Evolutionary conservation across 2,888 invertebrate genomes (phyloP).

Genomic region (Leucania comma): DNA sequence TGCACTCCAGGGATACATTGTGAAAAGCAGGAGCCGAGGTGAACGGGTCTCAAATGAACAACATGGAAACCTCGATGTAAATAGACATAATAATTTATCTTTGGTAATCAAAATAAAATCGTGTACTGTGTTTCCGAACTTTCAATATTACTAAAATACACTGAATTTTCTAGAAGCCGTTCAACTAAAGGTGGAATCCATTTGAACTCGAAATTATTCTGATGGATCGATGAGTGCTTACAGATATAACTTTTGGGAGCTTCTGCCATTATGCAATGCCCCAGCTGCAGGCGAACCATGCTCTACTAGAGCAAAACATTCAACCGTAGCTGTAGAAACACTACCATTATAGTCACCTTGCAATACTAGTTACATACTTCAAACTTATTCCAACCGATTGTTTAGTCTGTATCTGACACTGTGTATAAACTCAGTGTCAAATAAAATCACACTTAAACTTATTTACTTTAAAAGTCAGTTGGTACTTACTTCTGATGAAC

Average conservation of each 20-base stretch:
- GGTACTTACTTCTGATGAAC: conserved; percentile 79
- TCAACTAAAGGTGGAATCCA: background rate
- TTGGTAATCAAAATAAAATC: background rate
- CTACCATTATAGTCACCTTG: background rate
- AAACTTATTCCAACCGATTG: conserved; percentile 15
- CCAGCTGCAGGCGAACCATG: background rate
- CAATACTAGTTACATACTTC: background rate
- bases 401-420: conserved; percentile 48
- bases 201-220: background rate
- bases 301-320: background rate
- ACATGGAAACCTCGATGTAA: background rate
- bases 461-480: conserved; percentile 28
- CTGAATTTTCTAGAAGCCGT: background rate
- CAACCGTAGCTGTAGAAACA: background rate
- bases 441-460: conserved; percentile 41
- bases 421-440: conserved; percentile 13
- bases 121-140: too few relatives aligned
- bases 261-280: background rate
- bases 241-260: background rate
- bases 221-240: background rate
- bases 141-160: background rate
- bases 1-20: too few relatives aligned
- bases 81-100: background rate
- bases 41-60: background rate
- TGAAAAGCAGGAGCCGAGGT: too few relatives aligned